Evolutionary conservation across 2,888 invertebrate genomes (phyloP), one percentile per base, ranked within the genome.

Genomic region (Baronia brevicornis): DNA sequence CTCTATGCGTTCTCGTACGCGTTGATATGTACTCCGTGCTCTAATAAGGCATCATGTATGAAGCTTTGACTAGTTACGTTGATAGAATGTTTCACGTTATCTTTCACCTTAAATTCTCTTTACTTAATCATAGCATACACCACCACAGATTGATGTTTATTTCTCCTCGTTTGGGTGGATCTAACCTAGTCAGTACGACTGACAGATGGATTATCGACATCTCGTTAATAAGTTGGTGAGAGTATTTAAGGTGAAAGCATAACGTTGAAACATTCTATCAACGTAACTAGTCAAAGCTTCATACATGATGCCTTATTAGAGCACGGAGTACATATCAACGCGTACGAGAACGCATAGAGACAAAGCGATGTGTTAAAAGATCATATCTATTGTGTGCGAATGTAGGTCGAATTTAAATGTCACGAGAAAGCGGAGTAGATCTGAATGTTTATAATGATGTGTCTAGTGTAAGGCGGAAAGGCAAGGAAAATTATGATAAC

Each of bases 301-400:
- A 45, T 44, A 54, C 59, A 60, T 62, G 58, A 57, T 51, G 51
- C 52, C 56, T 58, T 59, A 61, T 58, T 59, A 63, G 41, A 48
- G 38, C 43, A 42, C 43, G 41, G 37, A 43, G 15, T 41, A 9
- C 21, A 29, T 36, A 38, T 42, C 51, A 54, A 52, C 60, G 51
- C 58, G 56, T 56, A n/a, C n/a, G n/a, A n/a, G n/a, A n/a, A 57
- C 50, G 47, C 46, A 38, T 33, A 44, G 41, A 47, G 53, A 66
- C 70, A 71, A 71, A 70, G 68, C 45, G 53, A 29, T 42, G 51
- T 61, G 62, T 66, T 67, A 70, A 67, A 64, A 70, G 68, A 70
- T 66, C 70, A 69, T 68, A 56, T 56, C 54, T 58, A 55, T 60
- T 60, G 54, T 60, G 54, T 51, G 33, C 35, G 41, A 41, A 68